phyloP scores from a whole-genome alignment of 1,140 invertebrate species.

The Olivierus martensii region DNA sequence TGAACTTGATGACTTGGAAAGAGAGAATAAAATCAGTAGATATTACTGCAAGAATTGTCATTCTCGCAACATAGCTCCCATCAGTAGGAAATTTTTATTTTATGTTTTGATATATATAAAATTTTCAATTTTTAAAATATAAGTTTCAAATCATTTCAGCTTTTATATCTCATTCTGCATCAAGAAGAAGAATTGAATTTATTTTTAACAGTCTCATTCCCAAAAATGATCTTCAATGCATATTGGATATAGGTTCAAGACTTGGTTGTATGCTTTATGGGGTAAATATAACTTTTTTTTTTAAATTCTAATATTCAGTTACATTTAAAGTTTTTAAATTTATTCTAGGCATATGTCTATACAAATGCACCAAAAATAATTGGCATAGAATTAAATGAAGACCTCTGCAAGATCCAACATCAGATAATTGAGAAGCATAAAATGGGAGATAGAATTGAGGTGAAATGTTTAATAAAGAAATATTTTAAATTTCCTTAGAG shows the following conservation, averaged over 20 bases:
- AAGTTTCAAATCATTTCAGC: conserved; percentile 26
- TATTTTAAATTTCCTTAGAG: too few relatives aligned
- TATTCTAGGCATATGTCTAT: conserved; percentile 47
- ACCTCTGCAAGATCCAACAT: conserved; percentile 46
- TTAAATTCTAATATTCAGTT: not conserved
- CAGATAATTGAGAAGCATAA: conserved; percentile 42
- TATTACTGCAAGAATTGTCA: conserved; percentile 49
- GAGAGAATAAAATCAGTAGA: conserved; percentile 42
- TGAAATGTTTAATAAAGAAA: conserved; percentile 14
- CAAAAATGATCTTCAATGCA: conserved; percentile 39
- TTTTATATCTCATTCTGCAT: conserved; percentile 51
- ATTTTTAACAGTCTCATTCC: conserved; percentile 48
- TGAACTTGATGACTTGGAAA: conserved; percentile 42
- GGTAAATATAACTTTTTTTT: conserved; percentile 30
- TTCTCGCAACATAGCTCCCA: conserved; percentile 40
- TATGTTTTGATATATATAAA: too few relatives aligned
- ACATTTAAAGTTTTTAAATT: conserved; percentile 1
- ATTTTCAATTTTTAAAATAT: not conserved
- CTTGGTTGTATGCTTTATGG: conserved; percentile 52
- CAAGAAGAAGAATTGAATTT: conserved; percentile 41
- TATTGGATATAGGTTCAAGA: conserved; percentile 54
- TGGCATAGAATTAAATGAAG: conserved; percentile 54
- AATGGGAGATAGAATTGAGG: conserved; percentile 25
- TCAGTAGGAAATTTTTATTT: conserved; percentile 35
- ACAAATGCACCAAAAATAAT: conserved; percentile 43